Evolutionary conservation across 2,797 vertebrate species (phyloP).

Genomic region (Siniperca obscura): DNA sequence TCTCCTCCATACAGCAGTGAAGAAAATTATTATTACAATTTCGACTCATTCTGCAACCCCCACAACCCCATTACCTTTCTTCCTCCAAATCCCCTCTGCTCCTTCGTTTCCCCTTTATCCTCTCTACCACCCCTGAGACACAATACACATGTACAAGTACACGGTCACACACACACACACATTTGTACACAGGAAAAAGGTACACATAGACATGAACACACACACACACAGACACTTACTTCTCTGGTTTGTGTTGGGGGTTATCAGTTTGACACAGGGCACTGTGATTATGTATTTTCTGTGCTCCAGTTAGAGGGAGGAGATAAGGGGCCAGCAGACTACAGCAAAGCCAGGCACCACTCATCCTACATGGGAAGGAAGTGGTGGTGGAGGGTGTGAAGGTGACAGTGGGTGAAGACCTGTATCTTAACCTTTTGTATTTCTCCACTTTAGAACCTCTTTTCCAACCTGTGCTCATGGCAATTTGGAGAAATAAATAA

Average conservation of each 20-base stretch:
- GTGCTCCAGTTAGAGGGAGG: conserved; percentile 67
- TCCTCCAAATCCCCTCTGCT: conserved; percentile 67
- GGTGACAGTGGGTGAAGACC: conserved; percentile 53
- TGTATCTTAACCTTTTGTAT: conserved; percentile 47
- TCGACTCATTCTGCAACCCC: conserved; percentile 71
- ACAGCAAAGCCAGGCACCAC: conserved; percentile 69
- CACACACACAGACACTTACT: conserved; percentile 32
- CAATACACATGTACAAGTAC: conserved; percentile 53
- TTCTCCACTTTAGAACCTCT: conserved; percentile 23
- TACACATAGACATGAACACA: conserved; percentile 29
- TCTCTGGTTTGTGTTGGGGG: conserved; percentile 67
- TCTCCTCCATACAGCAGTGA: conserved; percentile 76
- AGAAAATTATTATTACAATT: conserved; percentile 82
- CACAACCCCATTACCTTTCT: conserved; percentile 78
- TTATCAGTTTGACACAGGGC: conserved; percentile 82
- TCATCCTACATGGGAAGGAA: conserved; percentile 48
- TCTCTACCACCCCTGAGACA: conserved; percentile 60
- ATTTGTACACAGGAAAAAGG: conserved; percentile 24
- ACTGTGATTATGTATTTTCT: conserved; percentile 79
- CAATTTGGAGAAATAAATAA: not conserved
- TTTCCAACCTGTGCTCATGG: not conserved
- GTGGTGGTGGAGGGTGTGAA: conserved; percentile 30
- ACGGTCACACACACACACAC: conserved; percentile 42
- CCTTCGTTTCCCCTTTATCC: conserved; percentile 64
- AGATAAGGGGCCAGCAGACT: conserved; percentile 72